Conservation (phyloP, 2,113 vertebrate genomes). For the Atherinomorus stipes region DNA sequence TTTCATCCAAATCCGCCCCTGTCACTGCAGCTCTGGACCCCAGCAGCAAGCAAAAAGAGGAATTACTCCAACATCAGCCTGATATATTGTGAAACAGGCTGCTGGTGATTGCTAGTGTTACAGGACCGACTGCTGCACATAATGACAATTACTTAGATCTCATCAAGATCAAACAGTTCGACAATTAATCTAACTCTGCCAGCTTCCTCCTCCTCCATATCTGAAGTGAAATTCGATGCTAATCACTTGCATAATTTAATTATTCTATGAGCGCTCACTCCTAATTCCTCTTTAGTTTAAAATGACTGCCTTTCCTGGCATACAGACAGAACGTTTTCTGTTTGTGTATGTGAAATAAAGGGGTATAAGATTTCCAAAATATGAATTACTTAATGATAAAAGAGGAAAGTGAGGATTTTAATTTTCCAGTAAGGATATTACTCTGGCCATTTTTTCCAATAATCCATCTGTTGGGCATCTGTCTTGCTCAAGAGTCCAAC, state of each 20-base stretch:
- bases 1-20: conserved; percentile 54
- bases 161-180: conserved; percentile 27
- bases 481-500: conserved; percentile 44
- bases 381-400: conserved; percentile 40
- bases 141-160: conserved; percentile 36
- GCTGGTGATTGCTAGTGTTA: conserved; percentile 22
- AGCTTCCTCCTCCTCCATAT: conserved; percentile 20
- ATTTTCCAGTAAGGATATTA: conserved; percentile 42
- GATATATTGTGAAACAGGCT: conserved; percentile 2
- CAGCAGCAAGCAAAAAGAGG: conserved; percentile 34
- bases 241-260: conserved; percentile 59
- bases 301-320: conserved; percentile 20
- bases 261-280: conserved; percentile 20
- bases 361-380: conserved; percentile 9
- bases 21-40: conserved; percentile 40
- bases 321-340: conserved; percentile 7
- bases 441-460: conserved; percentile 35
- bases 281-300: conserved; percentile 23
- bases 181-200: conserved; percentile 49
- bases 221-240: conserved; percentile 51
- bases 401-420: conserved; percentile 31
- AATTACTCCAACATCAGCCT: conserved; percentile 24
- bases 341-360: conserved; percentile 21
- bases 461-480: conserved; percentile 60
- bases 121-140: conserved; percentile 2